These are phyloP conservation scores for Chelmon rostratus DNA, from an alignment of 2,797 vertebrate species.

Conservation along the genomic window DNA sequence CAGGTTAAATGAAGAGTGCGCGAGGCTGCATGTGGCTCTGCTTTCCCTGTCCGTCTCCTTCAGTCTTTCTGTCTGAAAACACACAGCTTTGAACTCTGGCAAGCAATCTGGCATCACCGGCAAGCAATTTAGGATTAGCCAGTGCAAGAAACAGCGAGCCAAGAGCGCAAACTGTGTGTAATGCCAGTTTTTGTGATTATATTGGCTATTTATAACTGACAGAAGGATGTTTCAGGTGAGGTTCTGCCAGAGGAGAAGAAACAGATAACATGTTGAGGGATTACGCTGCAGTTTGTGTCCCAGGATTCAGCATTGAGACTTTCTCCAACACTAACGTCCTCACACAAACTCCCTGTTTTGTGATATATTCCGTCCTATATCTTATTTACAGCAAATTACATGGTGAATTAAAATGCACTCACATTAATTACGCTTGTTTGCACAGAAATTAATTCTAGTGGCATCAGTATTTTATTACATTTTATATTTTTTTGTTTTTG, in stretches of 20 bases:
- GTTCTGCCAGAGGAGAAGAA: conserved; percentile 26
- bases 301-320: not conserved
- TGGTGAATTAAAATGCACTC: no score
- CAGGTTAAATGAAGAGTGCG: conserved; percentile 5
- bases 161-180: conserved; percentile 26
- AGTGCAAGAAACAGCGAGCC: conserved; percentile 27
- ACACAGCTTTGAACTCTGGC: conserved; percentile 32
- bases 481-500: not conserved
- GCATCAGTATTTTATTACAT: no score
- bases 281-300: not conserved
- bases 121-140: conserved; percentile 63
- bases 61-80: not conserved
- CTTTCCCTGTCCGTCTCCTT: not conserved
- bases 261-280: conserved; percentile 5
- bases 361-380: not conserved
- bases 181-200: conserved; percentile 54
- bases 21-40: not conserved
- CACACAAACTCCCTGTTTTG: not conserved
- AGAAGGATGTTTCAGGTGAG: conserved; percentile 43
- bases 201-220: conserved; percentile 45
- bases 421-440: no score
- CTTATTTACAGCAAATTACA: not conserved
- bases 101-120: conserved; percentile 45
- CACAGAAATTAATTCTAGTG: no score
- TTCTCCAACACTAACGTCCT: not conserved